Evolutionary conservation across 2,888 invertebrate genomes (phyloP).

Genomic region (Enchytraeus crypticus): DNA sequence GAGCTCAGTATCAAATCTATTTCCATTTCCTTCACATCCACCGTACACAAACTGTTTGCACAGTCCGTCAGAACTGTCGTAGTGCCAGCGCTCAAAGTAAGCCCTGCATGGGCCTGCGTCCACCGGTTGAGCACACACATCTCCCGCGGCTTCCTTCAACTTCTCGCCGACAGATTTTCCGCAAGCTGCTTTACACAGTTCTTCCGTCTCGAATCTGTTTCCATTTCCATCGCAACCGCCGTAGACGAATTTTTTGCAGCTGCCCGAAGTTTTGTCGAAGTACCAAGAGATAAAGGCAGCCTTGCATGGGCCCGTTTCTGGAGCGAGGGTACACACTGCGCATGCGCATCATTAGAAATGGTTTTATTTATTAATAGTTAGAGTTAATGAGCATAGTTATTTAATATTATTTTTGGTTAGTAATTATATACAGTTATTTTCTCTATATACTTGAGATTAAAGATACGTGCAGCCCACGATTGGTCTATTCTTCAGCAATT

Average conservation of each 20-base stretch:
- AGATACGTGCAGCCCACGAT: no score
- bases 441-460: no score
- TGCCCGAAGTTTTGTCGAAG: slow-evolving; percentile 12
- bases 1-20: slow-evolving; percentile 49
- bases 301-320: slow-evolving; percentile 21
- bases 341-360: background rate
- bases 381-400: background rate
- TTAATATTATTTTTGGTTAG: background rate
- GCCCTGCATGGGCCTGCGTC: slow-evolving; percentile 13
- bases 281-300: slow-evolving; percentile 47
- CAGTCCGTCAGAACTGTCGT: slow-evolving; percentile 1
- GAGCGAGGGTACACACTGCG: slow-evolving; percentile 19
- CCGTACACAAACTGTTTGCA: slow-evolving; percentile 66
- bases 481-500: no score
- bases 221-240: slow-evolving; percentile 40
- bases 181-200: slow-evolving; percentile 18
- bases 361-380: background rate
- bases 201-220: slow-evolving; percentile 67
- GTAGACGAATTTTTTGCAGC: slow-evolving; percentile 23
- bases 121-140: slow-evolving; percentile 14
- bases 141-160: no score
- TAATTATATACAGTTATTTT: background rate
- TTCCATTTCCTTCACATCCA: slow-evolving; percentile 84
- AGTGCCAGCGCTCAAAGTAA: slow-evolving; percentile 8
- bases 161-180: background rate